Evolutionary conservation across 2,113 vertebrate species (phyloP).

Genomic region (Pogona vitticeps): DNA sequence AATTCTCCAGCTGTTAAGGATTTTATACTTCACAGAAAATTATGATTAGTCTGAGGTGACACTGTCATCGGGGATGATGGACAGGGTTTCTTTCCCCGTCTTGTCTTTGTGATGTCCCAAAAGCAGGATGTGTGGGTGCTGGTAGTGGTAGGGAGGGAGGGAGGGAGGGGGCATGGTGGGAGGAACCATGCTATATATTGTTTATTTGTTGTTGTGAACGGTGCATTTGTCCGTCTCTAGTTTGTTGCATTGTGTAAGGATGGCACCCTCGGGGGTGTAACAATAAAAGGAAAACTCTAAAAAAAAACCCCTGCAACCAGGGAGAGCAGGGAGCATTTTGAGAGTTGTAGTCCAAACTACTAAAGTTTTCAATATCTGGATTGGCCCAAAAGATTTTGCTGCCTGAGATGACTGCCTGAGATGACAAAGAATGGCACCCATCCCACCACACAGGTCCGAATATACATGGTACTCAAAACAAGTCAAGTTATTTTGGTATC

Average conservation of each 20-base stretch:
- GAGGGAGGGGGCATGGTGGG: slow-evolving; percentile 9
- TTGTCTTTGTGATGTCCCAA: slow-evolving; percentile 9
- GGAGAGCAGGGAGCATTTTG: no score
- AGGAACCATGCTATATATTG: slow-evolving; percentile 37
- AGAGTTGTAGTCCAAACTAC: no score
- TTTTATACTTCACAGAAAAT: slow-evolving; percentile 46
- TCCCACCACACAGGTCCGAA: no score
- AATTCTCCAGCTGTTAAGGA: slow-evolving; percentile 42
- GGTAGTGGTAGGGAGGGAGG: slow-evolving; percentile 24
- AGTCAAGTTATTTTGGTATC: no score
- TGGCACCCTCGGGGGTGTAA: slow-evolving; percentile 60
- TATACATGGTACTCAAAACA: no score
- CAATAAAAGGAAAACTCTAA: slow-evolving; percentile 65
- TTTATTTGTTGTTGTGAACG: slow-evolving; percentile 42
- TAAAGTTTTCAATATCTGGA: background rate
- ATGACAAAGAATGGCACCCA: no score
- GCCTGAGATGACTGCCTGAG: no score
- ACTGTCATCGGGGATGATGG: background rate
- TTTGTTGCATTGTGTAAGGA: slow-evolving; percentile 58
- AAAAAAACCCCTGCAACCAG: no score
- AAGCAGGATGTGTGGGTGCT: slow-evolving; percentile 2
- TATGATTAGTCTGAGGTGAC: slow-evolving; percentile 23
- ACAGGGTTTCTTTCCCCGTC: background rate
- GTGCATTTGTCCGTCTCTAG: slow-evolving; percentile 43
- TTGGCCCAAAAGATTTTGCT: background rate